phyloP scores from a whole-genome alignment of 2,888 invertebrate species.

The Dicranocentrus wangi region DNA sequence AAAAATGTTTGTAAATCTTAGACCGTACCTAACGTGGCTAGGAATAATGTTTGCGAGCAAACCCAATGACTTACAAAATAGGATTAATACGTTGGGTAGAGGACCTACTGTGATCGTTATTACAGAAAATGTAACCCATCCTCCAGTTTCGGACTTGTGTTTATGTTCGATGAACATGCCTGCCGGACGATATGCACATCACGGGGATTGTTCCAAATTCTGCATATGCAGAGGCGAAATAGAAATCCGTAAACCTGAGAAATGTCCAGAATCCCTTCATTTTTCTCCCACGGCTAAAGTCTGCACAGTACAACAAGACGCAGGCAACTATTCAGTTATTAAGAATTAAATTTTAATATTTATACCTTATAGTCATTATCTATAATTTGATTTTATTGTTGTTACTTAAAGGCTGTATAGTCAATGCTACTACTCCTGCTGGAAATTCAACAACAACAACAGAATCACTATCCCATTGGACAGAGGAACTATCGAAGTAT shows the following conservation, averaged over 20 bases:
- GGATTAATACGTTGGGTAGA: background rate
- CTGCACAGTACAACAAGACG: conserved; percentile 32
- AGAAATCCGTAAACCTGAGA: background rate
- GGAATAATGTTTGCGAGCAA: conserved; percentile 42
- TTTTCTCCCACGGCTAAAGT: conserved; percentile 20
- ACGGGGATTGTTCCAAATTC: conserved; percentile 19
- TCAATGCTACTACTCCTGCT: too few relatives aligned
- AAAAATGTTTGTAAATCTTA: conserved; percentile 47
- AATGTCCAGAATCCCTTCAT: conserved; percentile 3
- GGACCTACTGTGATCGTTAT: too few relatives aligned
- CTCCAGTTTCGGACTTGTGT: too few relatives aligned
- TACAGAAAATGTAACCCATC: too few relatives aligned
- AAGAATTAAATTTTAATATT: too few relatives aligned
- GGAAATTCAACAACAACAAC: too few relatives aligned
- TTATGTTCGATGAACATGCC: too few relatives aligned
- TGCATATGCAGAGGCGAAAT: conserved; percentile 8
- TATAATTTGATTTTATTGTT: background rate
- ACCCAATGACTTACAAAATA: conserved; percentile 21
- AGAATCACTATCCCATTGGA: too few relatives aligned
- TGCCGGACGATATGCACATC: conserved; percentile 32
- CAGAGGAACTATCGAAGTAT: background rate
- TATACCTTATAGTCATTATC: background rate
- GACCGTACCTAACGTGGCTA: conserved; percentile 40
- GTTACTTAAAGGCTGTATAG: too few relatives aligned
- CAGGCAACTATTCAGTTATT: conserved; percentile 18